Evolutionary conservation across 35 echinoderm and acorn worm species (phyloP).

Genomic region (Lytechinus pictus): DNA sequence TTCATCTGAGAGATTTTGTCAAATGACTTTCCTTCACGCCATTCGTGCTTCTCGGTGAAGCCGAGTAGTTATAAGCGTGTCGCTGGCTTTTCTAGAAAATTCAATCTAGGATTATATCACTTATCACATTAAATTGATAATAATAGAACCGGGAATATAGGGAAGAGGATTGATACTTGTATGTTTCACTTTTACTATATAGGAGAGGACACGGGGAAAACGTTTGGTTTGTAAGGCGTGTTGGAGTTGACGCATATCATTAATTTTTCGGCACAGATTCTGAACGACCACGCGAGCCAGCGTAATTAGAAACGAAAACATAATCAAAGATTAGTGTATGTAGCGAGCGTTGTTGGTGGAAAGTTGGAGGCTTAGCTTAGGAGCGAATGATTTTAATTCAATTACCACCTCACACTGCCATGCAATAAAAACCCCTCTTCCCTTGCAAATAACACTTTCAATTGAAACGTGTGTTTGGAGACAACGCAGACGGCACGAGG

Average conservation of each 20-base stretch:
- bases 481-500: constrained; percentile 21
- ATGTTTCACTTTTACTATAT: background rate
- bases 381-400: constrained; percentile 29
- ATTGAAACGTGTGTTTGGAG: background rate
- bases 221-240: background rate
- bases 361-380: background rate
- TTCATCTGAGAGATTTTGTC: constrained; percentile 22
- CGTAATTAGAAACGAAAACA: constrained; percentile 37
- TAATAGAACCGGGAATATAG: constrained; percentile 4
- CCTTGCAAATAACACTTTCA: background rate
- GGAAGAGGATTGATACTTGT: background rate
- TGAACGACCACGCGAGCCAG: background rate
- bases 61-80: background rate
- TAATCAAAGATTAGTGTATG: constrained; percentile 16
- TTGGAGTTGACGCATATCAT: constrained; percentile 2
- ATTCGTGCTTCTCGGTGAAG: background rate
- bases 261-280: background rate
- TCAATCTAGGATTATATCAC: constrained; percentile 35
- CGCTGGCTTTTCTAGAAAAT: constrained; percentile 27
- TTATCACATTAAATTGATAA: constrained; percentile 37
- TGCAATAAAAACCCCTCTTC: constrained; percentile 33
- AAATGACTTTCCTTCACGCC: constrained; percentile 3
- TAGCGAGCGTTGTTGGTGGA: background rate
- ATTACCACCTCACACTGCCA: background rate
- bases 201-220: background rate